These are phyloP conservation scores for Pygocentrus nattereri DNA, from an alignment of 2,797 vertebrate genomes.

Conservation along the genomic window DNA sequence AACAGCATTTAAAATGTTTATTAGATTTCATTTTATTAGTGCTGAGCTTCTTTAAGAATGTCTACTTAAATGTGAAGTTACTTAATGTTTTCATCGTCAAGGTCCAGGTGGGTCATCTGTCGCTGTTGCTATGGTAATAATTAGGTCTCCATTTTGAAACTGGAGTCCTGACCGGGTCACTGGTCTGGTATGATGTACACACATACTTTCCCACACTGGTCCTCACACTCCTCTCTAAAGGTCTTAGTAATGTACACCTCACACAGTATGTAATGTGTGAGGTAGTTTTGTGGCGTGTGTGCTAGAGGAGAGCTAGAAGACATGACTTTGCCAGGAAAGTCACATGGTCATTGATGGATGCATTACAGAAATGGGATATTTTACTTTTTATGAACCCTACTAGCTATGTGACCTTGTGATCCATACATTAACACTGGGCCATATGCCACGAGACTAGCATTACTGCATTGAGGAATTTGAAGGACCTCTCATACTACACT, in stretches of 20 bases:
- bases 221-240: neutral
- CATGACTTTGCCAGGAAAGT: neutral
- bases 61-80: constrained; percentile 28
- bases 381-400: neutral
- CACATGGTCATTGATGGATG: neutral
- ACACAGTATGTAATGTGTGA: neutral
- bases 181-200: neutral
- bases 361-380: neutral
- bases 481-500: neutral
- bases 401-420: constrained; percentile 9
- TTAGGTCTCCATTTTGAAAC: neutral
- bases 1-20: neutral
- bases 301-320: neutral
- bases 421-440: constrained; percentile 28
- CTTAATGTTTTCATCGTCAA: neutral
- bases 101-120: neutral
- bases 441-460: constrained; percentile 1
- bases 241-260: neutral
- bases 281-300: neutral
- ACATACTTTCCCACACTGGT: neutral
- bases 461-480: constrained; percentile 2
- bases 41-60: neutral
- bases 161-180: constrained; percentile 2
- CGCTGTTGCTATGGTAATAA: constrained; percentile 7
- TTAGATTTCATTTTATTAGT: neutral